These are phyloP conservation scores for Apaloderma vittatum DNA, from an alignment of 2,113 vertebrate species.

Conservation along the genomic window DNA sequence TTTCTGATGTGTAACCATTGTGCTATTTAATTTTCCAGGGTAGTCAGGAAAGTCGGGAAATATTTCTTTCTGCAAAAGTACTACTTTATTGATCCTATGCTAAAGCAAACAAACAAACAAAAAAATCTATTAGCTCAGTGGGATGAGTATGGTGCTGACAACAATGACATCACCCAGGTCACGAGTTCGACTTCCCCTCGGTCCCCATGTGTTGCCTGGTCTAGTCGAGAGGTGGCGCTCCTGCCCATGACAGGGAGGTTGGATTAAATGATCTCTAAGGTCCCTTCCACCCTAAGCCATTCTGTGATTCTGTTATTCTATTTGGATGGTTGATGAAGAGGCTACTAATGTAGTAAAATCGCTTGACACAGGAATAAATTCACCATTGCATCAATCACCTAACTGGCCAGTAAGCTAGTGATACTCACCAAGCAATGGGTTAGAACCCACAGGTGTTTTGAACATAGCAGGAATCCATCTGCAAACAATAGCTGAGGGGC, in stretches of 20 bases:
- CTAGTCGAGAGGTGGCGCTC: no score
- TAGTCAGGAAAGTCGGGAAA: neutral
- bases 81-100: neutral
- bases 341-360: neutral
- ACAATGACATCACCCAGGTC: no score
- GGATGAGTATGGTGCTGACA: no score
- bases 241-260: no score
- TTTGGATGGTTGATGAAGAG: neutral
- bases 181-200: no score
- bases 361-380: neutral
- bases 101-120: neutral
- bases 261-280: no score
- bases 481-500: neutral
- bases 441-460: neutral
- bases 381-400: neutral
- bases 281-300: no score
- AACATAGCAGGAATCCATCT: neutral
- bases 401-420: neutral
- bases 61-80: neutral
- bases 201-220: no score
- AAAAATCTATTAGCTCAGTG: no score
- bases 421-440: neutral
- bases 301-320: no score
- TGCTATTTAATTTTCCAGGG: neutral
- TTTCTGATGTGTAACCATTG: neutral